These are phyloP conservation scores for Drosophila eohydei DNA, from an alignment of 2,888 invertebrate genomes.

Conservation along the genomic window DNA sequence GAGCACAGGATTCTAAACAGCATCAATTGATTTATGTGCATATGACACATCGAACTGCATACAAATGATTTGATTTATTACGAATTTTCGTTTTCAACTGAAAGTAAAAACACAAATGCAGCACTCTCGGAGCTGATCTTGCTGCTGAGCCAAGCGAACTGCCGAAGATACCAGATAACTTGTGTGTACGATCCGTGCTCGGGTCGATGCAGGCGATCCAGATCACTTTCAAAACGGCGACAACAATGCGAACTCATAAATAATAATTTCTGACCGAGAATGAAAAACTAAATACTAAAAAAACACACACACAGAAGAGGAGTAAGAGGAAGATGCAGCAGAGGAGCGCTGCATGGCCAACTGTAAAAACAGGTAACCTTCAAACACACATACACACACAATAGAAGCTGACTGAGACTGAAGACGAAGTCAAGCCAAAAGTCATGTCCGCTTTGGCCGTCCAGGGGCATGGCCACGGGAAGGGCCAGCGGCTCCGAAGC, in stretches of 20 bases:
- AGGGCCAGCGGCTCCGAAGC: slow-evolving; percentile 19
- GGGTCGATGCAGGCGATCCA: slow-evolving; percentile 47
- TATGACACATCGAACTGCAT: slow-evolving; percentile 60
- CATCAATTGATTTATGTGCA: slow-evolving; percentile 62
- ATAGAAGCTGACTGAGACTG: slow-evolving; percentile 37
- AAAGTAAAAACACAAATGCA: slow-evolving; percentile 72
- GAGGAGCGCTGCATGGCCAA: slow-evolving; percentile 44
- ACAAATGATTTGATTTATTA: slow-evolving; percentile 75
- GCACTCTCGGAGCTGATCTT: slow-evolving; percentile 24
- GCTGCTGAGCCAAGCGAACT: slow-evolving; percentile 11
- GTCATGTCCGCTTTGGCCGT: slow-evolving; percentile 59
- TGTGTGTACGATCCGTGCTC: slow-evolving; percentile 35
- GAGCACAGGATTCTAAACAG: slow-evolving; percentile 42
- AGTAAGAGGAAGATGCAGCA: slow-evolving; percentile 27
- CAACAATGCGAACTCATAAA: slow-evolving; percentile 80
- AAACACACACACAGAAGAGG: neutral
- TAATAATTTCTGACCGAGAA: slow-evolving; percentile 72
- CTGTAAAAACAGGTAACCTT: slow-evolving; percentile 80
- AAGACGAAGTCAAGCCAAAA: slow-evolving; percentile 66
- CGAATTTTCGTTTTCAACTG: slow-evolving; percentile 66
- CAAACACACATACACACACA: slow-evolving; percentile 44
- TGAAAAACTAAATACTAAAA: slow-evolving; percentile 46
- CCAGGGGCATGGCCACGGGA: slow-evolving; percentile 19
- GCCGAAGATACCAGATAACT: slow-evolving; percentile 26
- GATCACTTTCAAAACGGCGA: slow-evolving; percentile 71